Percentiles rank a stretch among this genome's conserved stretches.
These are phyloP conservation scores for roundworm (Caenorhabditis elegans) DNA, from an alignment of 1,140 invertebrate genomes.

Conservation along the genomic window DNA sequence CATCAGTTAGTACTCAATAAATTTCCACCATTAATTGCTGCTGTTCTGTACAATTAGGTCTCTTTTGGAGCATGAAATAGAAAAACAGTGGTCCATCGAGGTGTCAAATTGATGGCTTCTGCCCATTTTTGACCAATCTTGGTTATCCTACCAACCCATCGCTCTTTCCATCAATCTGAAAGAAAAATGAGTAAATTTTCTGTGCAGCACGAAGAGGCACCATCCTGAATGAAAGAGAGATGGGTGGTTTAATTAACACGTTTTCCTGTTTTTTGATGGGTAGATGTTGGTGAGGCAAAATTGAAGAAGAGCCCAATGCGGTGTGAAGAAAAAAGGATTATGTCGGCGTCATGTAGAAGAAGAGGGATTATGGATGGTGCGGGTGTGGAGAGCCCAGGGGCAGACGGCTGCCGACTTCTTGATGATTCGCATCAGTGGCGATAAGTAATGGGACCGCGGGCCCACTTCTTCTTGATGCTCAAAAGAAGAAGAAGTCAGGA, in stretches of 20 bases:
- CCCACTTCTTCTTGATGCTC: slow-evolving; percentile 29
- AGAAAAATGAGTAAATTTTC: neutral
- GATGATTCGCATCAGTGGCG: slow-evolving; percentile 28
- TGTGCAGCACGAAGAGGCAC: neutral
- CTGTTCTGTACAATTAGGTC: neutral
- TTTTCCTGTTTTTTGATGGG: slow-evolving; percentile 31
- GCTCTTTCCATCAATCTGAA: slow-evolving; percentile 12
- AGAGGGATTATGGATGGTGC: slow-evolving; percentile 19
- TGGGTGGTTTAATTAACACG: slow-evolving; percentile 28
- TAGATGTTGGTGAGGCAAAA: neutral
- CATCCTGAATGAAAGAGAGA: neutral
- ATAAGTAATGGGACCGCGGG: slow-evolving; percentile 16
- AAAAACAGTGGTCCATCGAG: neutral
- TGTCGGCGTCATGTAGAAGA: slow-evolving; percentile 23
- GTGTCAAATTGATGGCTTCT: slow-evolving; percentile 25
- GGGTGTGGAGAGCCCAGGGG: slow-evolving; percentile 18
- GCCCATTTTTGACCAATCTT: neutral
- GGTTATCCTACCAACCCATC: neutral
- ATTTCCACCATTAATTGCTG: slow-evolving; percentile 10
- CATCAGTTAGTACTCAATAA: neutral
- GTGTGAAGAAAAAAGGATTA: slow-evolving; percentile 31
- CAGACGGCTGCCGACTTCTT: slow-evolving; percentile 30
- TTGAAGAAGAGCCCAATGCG: slow-evolving; percentile 18
- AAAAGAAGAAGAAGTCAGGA: slow-evolving; percentile 8
- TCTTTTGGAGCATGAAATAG: slow-evolving; percentile 5